Evolutionary conservation across 2,113 vertebrate genomes (phyloP).

Genomic region (Morone chrysops): DNA sequence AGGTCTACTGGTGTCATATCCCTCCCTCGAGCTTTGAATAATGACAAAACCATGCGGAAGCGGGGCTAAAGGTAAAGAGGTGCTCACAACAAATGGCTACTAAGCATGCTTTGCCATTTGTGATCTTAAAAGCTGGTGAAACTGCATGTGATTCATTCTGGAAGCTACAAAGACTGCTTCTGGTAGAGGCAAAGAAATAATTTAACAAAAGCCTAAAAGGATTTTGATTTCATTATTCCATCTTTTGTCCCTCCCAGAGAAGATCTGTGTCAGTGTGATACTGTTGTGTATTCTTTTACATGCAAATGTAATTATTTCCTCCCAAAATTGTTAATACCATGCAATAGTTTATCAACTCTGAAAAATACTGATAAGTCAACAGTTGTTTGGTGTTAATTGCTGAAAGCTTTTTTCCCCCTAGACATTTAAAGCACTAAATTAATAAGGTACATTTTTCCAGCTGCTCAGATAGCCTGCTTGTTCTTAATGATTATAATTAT

Average conservation of each 20-base stretch:
- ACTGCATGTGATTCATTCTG: constrained; percentile 38
- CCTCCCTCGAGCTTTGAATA: constrained; percentile 67
- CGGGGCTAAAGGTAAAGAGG: constrained; percentile 52
- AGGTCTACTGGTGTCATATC: constrained; percentile 72
- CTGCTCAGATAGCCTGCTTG: constrained; percentile 37
- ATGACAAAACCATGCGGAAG: constrained; percentile 76
- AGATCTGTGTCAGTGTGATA: constrained; percentile 53
- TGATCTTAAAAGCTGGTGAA: constrained; percentile 29
- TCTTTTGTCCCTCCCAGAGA: constrained; percentile 34
- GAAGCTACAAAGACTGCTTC: constrained; percentile 34
- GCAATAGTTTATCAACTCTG: constrained; percentile 63
- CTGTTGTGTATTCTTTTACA: constrained; percentile 55
- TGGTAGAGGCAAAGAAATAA: neutral
- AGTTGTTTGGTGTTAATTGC: constrained; percentile 71
- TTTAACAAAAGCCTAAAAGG: neutral
- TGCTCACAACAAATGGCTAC: constrained; percentile 55
- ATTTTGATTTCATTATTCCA: constrained; percentile 38
- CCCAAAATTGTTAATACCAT: constrained; percentile 58
- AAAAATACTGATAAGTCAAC: constrained; percentile 73
- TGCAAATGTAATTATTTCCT: constrained; percentile 67
- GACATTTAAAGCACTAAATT: constrained; percentile 64
- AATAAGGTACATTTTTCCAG: constrained; percentile 49
- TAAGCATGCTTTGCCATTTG: constrained; percentile 48
- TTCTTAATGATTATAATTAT: constrained; percentile 42
- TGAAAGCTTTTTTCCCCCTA: constrained; percentile 33